These are phyloP conservation scores for Trachemys scripta DNA, from an alignment of 2,113 vertebrate genomes.

Conservation along the genomic window DNA sequence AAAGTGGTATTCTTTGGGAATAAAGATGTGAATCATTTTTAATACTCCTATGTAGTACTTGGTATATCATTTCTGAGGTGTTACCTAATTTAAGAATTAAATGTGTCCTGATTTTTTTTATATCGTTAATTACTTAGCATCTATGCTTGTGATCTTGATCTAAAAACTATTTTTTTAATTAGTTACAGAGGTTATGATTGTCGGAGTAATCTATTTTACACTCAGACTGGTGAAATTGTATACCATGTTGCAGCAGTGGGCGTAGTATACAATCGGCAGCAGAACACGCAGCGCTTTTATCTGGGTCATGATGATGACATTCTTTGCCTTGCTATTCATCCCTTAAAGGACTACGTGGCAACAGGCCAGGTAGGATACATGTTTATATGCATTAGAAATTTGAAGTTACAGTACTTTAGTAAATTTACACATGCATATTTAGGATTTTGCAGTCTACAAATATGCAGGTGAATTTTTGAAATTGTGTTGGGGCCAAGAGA, in stretches of 20 bases:
- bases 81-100: neutral
- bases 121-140: neutral
- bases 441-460: neutral
- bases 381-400: neutral
- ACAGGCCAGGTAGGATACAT: slow-evolving; percentile 92
- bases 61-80: neutral
- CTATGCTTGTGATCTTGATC: neutral
- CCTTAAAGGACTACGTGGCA: slow-evolving; percentile 96
- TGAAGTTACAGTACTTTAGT: neutral
- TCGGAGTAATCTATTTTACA: slow-evolving; percentile 98
- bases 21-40: neutral
- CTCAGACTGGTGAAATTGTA: slow-evolving; percentile 97
- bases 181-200: slow-evolving; percentile 98
- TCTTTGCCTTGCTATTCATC: slow-evolving; percentile 95
- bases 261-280: slow-evolving; percentile 96
- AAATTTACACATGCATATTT: neutral
- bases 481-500: neutral
- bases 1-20: neutral
- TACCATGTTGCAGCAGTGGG: slow-evolving; percentile 98
- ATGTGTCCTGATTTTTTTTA: neutral
- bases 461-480: neutral
- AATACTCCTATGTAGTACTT: neutral
- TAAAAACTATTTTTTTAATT: neutral
- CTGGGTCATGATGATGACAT: slow-evolving; percentile 97
- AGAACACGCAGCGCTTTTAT: slow-evolving; percentile 97